These are phyloP conservation scores for Lophotis ruficrista DNA, from an alignment of 2,113 vertebrate genomes.

Conservation along the genomic window DNA sequence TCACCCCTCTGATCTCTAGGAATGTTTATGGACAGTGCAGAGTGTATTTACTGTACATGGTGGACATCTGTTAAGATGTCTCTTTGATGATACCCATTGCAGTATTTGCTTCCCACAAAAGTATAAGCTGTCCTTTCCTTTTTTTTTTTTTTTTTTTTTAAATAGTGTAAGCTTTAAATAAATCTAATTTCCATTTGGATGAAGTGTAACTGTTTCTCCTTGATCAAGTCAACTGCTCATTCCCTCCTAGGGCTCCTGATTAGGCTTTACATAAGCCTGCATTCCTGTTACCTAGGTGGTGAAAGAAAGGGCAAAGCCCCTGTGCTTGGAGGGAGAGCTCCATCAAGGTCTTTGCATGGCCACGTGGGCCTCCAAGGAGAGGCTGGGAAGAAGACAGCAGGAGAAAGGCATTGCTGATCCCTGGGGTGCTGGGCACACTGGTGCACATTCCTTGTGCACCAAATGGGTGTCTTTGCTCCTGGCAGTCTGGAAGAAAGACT, in stretches of 20 bases:
- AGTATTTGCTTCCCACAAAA: background rate
- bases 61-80: background rate
- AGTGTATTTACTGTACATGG: background rate
- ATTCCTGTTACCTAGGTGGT: background rate
- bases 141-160: background rate
- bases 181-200: slow-evolving; percentile 12
- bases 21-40: background rate
- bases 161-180: background rate
- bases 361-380: rapidly evolving
- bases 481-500: background rate
- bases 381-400: background rate
- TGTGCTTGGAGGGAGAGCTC: background rate
- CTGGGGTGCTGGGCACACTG: background rate
- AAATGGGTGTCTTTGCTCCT: background rate
- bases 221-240: background rate
- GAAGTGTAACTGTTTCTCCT: background rate
- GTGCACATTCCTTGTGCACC: too few species aligned
- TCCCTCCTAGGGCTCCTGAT: background rate
- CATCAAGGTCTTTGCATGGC: background rate
- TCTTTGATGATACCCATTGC: background rate
- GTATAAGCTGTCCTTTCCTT: background rate
- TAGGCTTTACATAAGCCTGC: background rate
- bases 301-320: background rate
- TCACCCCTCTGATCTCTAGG: background rate
- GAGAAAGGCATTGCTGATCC: background rate